Evolutionary conservation across 2,888 invertebrate genomes (phyloP).

Genomic region (Aplocera efformata): DNA sequence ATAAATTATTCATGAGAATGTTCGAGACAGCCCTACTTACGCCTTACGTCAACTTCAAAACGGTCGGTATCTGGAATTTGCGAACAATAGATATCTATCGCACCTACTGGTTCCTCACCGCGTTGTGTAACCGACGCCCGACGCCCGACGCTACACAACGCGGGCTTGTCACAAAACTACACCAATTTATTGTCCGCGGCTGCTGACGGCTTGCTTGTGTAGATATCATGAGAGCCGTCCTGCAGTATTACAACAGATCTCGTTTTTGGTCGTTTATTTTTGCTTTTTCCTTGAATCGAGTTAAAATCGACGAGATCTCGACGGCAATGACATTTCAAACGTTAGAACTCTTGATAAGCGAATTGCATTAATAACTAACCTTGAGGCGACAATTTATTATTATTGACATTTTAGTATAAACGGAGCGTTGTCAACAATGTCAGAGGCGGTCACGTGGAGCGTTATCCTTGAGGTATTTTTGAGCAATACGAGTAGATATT

Average conservation of each 20-base stretch:
- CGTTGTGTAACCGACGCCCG: constrained; percentile 54
- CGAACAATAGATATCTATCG: constrained; percentile 48
- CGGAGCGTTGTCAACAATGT: constrained; percentile 6
- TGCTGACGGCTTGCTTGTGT: too few species aligned
- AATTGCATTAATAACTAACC: constrained; percentile 26
- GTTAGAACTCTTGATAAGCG: constrained; percentile 27
- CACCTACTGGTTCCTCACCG: constrained; percentile 49
- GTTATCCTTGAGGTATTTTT: constrained; percentile 21
- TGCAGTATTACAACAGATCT: background rate
- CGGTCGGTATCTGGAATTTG: constrained; percentile 43
- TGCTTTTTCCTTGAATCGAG: constrained; percentile 32
- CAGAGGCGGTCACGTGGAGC: background rate
- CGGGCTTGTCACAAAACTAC: too few species aligned
- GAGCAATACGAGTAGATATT: constrained; percentile 13
- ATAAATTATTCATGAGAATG: background rate
- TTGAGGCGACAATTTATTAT: constrained; percentile 35
- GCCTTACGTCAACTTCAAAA: constrained; percentile 42
- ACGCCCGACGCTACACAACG: too few species aligned
- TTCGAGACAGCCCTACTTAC: constrained; percentile 17
- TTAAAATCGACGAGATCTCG: constrained; percentile 19
- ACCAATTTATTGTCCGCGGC: too few species aligned
- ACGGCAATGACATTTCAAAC: constrained; percentile 45
- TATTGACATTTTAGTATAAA: constrained; percentile 20
- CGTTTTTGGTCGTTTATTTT: constrained; percentile 3
- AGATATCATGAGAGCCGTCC: too few species aligned